These are phyloP conservation scores for Cheirogaleus medius DNA, from an alignment of 2,113 vertebrate genomes.

Conservation along the genomic window DNA sequence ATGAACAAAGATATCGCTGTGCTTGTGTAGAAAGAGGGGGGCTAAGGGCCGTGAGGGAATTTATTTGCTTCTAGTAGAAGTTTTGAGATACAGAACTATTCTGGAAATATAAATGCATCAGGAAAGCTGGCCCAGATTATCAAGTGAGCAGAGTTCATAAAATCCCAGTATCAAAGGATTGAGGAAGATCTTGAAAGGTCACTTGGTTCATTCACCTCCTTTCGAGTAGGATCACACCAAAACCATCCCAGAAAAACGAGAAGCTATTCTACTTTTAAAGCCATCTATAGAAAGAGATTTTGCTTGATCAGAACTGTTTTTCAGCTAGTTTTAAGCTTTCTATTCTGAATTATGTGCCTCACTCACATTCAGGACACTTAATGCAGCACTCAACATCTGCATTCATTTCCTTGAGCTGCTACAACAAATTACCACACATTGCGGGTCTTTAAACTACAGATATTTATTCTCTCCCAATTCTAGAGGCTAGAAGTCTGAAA, in stretches of 20 bases:
- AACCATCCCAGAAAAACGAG: conserved; percentile 66
- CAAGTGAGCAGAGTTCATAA: conserved; percentile 68
- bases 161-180: conserved; percentile 76
- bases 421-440: background rate
- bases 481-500: background rate
- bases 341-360: conserved; percentile 13
- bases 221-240: conserved; percentile 77
- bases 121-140: conserved; percentile 69
- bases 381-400: background rate
- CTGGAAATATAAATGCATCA: conserved; percentile 54
- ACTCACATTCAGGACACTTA: background rate
- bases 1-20: background rate
- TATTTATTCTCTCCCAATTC: background rate
- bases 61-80: background rate
- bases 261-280: conserved; percentile 69
- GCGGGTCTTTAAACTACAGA: background rate
- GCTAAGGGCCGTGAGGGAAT: background rate
- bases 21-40: background rate
- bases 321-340: conserved; percentile 38
- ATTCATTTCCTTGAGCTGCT: background rate
- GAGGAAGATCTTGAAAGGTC: conserved; percentile 73
- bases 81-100: conserved; percentile 29
- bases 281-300: conserved; percentile 47
- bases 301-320: conserved; percentile 28
- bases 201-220: conserved; percentile 69